These are phyloP conservation scores for Tanypteryx hageni DNA, from an alignment of 2,888 invertebrate species.

Conservation along the genomic window DNA sequence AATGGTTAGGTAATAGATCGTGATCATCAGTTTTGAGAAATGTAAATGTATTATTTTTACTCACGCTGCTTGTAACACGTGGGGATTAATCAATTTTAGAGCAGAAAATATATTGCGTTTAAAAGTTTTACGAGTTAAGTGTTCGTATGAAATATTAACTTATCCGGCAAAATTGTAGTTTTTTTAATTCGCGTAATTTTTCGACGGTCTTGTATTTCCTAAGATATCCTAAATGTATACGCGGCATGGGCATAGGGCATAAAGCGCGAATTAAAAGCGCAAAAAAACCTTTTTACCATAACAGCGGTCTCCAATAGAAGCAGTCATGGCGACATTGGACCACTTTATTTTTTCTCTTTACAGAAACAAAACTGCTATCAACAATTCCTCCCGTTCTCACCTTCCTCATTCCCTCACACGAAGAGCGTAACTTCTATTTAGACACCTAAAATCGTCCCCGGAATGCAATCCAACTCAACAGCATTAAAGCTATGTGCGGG, in stretches of 20 bases:
- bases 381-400: too few relatives aligned
- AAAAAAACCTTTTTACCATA: background rate
- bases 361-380: background rate
- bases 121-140: background rate
- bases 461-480: constrained; percentile 33
- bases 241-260: background rate
- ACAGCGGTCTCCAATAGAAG: background rate
- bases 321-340: too few relatives aligned
- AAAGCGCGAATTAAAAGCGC: background rate
- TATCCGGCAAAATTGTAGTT: background rate
- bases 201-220: background rate
- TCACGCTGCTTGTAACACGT: too few relatives aligned
- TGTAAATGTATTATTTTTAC: too few relatives aligned
- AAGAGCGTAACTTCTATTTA: background rate
- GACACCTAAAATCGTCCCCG: constrained; percentile 26
- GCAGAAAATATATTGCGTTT: too few relatives aligned
- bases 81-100: too few relatives aligned
- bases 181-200: background rate
- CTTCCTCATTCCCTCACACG: too few relatives aligned
- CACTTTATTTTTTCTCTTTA: background rate
- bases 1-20: too few relatives aligned
- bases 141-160: background rate
- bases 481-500: background rate
- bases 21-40: too few relatives aligned
- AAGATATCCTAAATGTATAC: background rate